Evolutionary conservation across 1,140 invertebrate species (phyloP), one percentile per base, ranked within the genome.

Genomic region (Eurosta solidaginis): DNA sequence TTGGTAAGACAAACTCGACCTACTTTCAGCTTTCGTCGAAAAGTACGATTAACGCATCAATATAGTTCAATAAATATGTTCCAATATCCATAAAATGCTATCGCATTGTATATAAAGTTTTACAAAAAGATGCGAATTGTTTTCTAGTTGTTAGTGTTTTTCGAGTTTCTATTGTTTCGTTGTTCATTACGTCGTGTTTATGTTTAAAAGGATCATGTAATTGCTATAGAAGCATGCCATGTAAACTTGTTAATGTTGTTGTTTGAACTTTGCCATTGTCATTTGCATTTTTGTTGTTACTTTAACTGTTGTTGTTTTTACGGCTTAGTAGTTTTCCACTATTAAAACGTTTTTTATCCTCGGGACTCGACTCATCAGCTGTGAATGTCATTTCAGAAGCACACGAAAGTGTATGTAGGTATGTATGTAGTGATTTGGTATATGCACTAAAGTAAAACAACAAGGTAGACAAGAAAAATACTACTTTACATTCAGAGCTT

Each of bases 241-340:
- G 59, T 29, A 68, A 68, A 68, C 27, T 75, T 75, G 74, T 47
- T 47, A 9, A 29, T 75, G 74, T 75, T 75, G 44, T 75, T 75
- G n/a, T n/a, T 45, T n/a, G 25, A 29, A 17, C 44, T 33, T 75
- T 47, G 42, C 25, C 5, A 29, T 47, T 47, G 74, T 47, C 45
- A 47, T 47, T 9, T 9, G 45, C 9, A 10, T n/a, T 47, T 47
- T 10, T 47, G 45, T 47, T 47, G 45, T 47, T 47, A 47, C 45
- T n/a, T 47, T n/a, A 10, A n/a, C n/a, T 75, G 42, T 47, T 75
- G 44, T 75, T 75, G 42, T 27, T 10, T 12, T 27, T 47, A 33
- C 7, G n/a, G n/a, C n/a, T 3, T 27, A 47, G 74, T 50, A 68
- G 59, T 68, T 68, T 68, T 68, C 33, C 33, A 10, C 59, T 22